Percentiles rank a stretch among this genome's conserved stretches.
Conservation (phyloP, 2,888 invertebrate genomes). For the Polydrusus cervinus region DNA sequence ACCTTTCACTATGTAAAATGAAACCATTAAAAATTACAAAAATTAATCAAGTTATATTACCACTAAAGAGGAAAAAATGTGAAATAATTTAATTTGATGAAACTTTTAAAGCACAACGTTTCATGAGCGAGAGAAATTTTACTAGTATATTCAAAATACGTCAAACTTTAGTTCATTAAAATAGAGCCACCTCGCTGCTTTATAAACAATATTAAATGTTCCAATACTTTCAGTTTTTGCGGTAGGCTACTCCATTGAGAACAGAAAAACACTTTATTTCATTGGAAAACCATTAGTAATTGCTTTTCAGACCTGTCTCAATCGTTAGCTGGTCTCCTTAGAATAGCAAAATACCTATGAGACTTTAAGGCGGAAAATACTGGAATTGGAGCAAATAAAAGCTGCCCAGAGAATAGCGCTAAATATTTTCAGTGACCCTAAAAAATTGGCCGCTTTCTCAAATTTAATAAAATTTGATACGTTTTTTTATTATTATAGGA, state of each 20-base stretch:
- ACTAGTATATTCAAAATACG: background rate
- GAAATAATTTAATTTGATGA: no score
- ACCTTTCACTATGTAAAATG: no score
- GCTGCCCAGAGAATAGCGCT: background rate
- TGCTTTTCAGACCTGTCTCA: constrained; percentile 7
- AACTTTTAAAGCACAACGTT: no score
- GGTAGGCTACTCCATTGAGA: constrained; percentile 1
- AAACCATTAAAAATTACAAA: no score
- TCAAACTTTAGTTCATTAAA: constrained; percentile 3
- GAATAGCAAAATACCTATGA: constrained; percentile 10
- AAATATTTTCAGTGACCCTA: no score
- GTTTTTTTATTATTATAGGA: no score
- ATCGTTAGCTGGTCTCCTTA: background rate
- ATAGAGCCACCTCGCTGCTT: background rate
- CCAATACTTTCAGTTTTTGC: constrained; percentile 14
- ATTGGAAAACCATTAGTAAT: constrained; percentile 18
- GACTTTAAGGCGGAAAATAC: background rate
- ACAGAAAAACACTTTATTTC: constrained; percentile 9
- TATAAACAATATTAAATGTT: constrained; percentile 9
- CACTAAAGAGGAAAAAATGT: no score
- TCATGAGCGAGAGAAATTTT: background rate
- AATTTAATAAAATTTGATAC: no score
- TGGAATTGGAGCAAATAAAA: background rate
- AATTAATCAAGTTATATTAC: no score
- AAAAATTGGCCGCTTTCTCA: no score